Evolutionary conservation across 2,888 invertebrate species (phyloP).

Genomic region (Meliscaeva auricollis): DNA sequence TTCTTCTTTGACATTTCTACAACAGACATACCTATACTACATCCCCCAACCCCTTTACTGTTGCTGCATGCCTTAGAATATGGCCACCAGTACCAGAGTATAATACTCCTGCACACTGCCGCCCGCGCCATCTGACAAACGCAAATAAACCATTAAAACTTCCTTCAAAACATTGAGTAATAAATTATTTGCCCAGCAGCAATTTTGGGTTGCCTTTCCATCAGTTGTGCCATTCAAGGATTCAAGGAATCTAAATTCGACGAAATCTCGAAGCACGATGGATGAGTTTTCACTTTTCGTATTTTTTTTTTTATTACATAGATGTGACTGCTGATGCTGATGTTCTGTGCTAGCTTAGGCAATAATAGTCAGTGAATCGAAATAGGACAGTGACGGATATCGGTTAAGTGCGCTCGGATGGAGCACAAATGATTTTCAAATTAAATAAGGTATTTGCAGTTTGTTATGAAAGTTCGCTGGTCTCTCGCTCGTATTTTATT

Average conservation of each 20-base stretch:
- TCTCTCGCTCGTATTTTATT: no score
- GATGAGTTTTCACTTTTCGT: slow-evolving; percentile 74
- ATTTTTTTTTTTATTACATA: background rate
- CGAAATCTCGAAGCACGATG: slow-evolving; percentile 65
- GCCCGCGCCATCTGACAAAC: slow-evolving; percentile 51
- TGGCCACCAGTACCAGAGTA: slow-evolving; percentile 6
- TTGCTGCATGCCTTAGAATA: background rate
- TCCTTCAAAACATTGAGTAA: slow-evolving; percentile 71
- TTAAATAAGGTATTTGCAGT: slow-evolving; percentile 74
- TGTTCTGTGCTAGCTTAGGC: background rate
- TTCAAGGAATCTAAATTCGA: slow-evolving; percentile 43
- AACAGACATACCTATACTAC: background rate
- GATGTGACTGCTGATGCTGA: slow-evolving; percentile 9
- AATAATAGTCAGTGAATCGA: slow-evolving; percentile 57
- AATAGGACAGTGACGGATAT: slow-evolving; percentile 74
- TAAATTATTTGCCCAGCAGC: slow-evolving; percentile 74
- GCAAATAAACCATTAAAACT: slow-evolving; percentile 76
- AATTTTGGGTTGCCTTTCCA: slow-evolving; percentile 66
- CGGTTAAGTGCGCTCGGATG: slow-evolving; percentile 73
- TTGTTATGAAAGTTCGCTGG: slow-evolving; percentile 43
- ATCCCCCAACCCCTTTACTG: background rate
- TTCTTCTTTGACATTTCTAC: slow-evolving; percentile 61
- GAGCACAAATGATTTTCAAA: slow-evolving; percentile 74
- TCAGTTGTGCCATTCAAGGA: slow-evolving; percentile 4
- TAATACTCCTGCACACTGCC: background rate